Evolutionary conservation across 2,888 invertebrate species (phyloP), one percentile per base, ranked within the genome.

Genomic region (Melanotus villosus): DNA sequence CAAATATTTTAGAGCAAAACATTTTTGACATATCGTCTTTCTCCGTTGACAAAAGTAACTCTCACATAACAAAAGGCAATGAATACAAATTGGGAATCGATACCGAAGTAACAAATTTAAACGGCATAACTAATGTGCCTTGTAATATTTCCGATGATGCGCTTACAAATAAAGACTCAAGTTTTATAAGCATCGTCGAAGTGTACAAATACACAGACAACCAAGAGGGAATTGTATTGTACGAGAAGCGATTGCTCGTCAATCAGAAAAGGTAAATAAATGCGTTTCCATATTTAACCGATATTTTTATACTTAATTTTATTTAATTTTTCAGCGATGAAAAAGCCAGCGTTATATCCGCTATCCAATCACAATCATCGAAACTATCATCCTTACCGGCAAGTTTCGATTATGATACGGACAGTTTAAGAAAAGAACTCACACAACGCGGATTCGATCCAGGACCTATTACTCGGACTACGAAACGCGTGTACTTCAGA

Each of bases 381-480:
- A 80, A 78, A 58, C 69, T 80, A 54, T 80, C 82, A 6, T 83
- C 82, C n/a, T 83, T 91, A 0, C 91, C 91, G 0, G 80, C 89
- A 0, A 88, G 89, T 0, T 82, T 90, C 19, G 89, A 90, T 73
- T 92, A 90, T 74, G 92, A 93, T 77, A 90, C 91, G 12, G 89
- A 90, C 71, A 87, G 88, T 0, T 83, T 95, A 1, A 85, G 92
- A 47, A 85, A 87, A 0, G 92, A 92, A 77, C 83, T 96, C 34
- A 87, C 88, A 0, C 83, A 85, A 5, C 85, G 90, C 14, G 95
- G 95, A 0, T 84, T 77, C 68, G 90, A 91, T 74, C 87, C 85
- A 7, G 97, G 97, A 0, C 97, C 97, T 1, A 92, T 97, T 75
- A 92, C 92, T 0, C 85, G 88, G 10, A 89, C 90, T 1, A 97